Percentiles rank a stretch among this genome's conserved stretches.
These are phyloP conservation scores for human (Homo sapiens) DNA, from an alignment of 2,113 vertebrate species.

Conservation along the genomic window GRCh38 chr16:70991501-70992000, in stretches of 20 bases:
- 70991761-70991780: neutral
- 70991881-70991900: neutral
- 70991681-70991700: neutral
- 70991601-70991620: too few species aligned
- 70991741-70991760: neutral
- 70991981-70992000: neutral
- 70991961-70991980: neutral
- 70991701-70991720: neutral
- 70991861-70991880: neutral
- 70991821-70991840: neutral
- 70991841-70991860: neutral
- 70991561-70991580: neutral
- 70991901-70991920: neutral
- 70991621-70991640: neutral
- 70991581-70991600: neutral
- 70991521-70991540: neutral
- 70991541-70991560: neutral
- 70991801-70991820: neutral
- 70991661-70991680: neutral
- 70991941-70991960: neutral
- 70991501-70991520: neutral
- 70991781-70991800: neutral
- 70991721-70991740: neutral
- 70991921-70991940: neutral
- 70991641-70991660: neutral